Base-by-base conservation (phyloP, 2,113 vertebrate species). In the Plotosus lineatus region DNA sequence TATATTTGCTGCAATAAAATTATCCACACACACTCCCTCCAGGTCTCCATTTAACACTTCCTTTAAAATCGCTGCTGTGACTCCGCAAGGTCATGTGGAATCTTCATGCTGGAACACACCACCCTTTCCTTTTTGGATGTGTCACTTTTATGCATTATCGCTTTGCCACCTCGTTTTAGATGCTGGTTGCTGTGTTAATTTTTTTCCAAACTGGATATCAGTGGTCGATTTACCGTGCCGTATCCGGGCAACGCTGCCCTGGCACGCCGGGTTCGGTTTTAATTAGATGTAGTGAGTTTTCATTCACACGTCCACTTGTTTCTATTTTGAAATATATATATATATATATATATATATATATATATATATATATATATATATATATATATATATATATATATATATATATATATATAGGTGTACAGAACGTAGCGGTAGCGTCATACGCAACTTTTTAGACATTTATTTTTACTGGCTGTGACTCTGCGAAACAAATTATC, bases 371-470 rank as follows among this genome's bases (percentile, higher is more conserved):
- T 3, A 28, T 58, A 60, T 15, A 28, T 2, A 56, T 11, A 56
- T n/a, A n/a, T 21, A n/a, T n/a, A 19, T 3, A 28, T 58, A 60
- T 15, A 28, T 2, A 56, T 11, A 56, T n/a, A n/a, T 21, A n/a
- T n/a, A 19, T 3, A 28, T 58, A 60, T 15, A 28, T 2, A 56
- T 11, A 56, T n/a, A n/a, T 21, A n/a, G n/a, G n/a, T n/a, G n/a
- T n/a, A n/a, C n/a, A n/a, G n/a, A n/a, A n/a, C n/a, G n/a, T n/a
- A n/a, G n/a, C n/a, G n/a, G 50, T 51, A 19, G 50, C 3, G 4
- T 51, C 50, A 21, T 81, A 86, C 81, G 60, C 78, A 85, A 83
- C 26, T 28, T 28, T 77, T 33, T 17, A 28, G 28, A 15, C 51
- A n/a, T n/a, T 33, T 36, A 5, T 6, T n/a, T n/a, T n/a, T n/a